Conservation (phyloP, 1,140 invertebrate genomes). For the Achroia grisella region DNA sequence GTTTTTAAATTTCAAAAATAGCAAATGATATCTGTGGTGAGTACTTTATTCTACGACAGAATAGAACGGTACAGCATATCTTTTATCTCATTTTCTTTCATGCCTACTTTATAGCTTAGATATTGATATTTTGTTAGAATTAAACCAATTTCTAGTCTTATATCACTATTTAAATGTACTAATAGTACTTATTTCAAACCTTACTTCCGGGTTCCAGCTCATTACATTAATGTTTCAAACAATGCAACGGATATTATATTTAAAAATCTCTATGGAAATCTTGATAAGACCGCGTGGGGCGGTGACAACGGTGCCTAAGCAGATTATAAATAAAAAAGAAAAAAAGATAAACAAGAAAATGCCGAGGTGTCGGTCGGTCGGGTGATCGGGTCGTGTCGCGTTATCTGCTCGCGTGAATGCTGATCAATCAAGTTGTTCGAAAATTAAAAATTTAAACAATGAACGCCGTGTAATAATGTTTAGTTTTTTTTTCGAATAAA, state of each 20-base stretch:
- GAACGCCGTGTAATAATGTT: conserved; percentile 19
- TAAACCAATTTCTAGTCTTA: no score
- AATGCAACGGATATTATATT: conserved; percentile 9
- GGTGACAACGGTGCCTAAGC: conserved; percentile 36
- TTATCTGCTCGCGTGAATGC: conserved; percentile 37
- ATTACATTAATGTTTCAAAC: no score
- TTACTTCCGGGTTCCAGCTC: no score
- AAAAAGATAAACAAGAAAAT: conserved; percentile 22
- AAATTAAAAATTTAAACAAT: conserved; percentile 58
- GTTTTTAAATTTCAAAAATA: no score
- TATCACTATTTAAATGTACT: no score
- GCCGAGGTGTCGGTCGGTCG: conserved; percentile 32
- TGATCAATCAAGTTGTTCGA: conserved; percentile 51
- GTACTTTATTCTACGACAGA: no score
- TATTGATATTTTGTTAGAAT: no score
- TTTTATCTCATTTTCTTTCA: no score
- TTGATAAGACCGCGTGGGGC: conserved; percentile 43
- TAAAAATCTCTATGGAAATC: conserved; percentile 27
- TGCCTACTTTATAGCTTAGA: no score
- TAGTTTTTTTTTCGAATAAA: conserved; percentile 11
- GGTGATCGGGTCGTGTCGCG: conserved; percentile 28
- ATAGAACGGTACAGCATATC: no score
- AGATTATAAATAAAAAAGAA: conserved; percentile 28
- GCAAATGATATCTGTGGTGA: no score
- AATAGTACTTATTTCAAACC: no score